Conservation (phyloP, 2,888 invertebrate genomes). For the Molorchus minor region DNA sequence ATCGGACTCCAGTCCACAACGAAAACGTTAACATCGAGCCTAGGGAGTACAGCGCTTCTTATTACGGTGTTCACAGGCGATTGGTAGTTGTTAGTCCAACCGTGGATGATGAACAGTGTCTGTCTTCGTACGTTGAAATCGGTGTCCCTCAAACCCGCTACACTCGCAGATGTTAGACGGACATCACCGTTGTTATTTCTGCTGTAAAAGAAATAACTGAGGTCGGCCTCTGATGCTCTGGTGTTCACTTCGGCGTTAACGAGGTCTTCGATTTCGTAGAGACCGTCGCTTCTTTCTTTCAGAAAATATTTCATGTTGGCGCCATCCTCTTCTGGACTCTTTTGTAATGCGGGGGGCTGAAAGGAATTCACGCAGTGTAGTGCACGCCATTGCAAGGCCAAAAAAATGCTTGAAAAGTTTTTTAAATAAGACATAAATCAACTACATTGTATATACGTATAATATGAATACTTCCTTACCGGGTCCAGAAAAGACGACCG, state of each 20-base stretch:
- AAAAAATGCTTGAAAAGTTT: no score
- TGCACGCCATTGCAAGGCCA: no score
- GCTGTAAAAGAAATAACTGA: constrained; percentile 48
- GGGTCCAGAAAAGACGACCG: background rate
- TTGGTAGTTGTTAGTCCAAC: constrained; percentile 49
- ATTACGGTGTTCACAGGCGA: constrained; percentile 46
- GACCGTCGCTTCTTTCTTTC: background rate
- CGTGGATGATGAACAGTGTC: constrained; percentile 53
- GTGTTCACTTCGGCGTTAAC: background rate
- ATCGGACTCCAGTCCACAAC: constrained; percentile 54
- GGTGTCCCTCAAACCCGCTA: background rate
- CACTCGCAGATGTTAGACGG: no score
- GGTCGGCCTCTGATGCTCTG: constrained; percentile 36
- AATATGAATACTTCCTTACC: no score
- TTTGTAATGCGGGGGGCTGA: background rate
- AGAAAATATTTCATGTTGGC: constrained; percentile 10
- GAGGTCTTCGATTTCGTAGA: constrained; percentile 5
- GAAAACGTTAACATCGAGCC: constrained; percentile 52
- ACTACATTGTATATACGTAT: no score
- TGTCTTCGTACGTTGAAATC: constrained; percentile 10
- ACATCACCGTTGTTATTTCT: no score
- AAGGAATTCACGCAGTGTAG: background rate
- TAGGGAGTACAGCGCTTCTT: constrained; percentile 43
- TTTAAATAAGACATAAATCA: no score
- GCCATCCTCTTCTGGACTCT: background rate